phyloP scores from a whole-genome alignment of 1,140 invertebrate genomes.

The Anoplolepis gracilipes region DNA sequence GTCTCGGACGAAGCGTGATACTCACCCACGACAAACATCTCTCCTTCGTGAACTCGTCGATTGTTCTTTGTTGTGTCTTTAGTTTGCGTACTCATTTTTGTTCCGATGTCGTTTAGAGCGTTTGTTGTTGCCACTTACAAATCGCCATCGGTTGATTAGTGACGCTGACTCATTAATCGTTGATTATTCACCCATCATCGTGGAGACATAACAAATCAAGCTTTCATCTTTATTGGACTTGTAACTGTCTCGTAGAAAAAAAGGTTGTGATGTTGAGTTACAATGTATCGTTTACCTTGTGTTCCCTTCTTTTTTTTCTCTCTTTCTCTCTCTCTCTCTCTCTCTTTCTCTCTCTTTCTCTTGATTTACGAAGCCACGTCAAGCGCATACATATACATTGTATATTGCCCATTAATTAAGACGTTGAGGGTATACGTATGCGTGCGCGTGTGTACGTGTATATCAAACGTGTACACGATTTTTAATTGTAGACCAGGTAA shows the following conservation, averaged over 20 bases:
- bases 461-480: slow-evolving; percentile 55
- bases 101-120: slow-evolving; percentile 27
- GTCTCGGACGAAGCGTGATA: slow-evolving; percentile 32
- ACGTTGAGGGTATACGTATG: slow-evolving; percentile 57
- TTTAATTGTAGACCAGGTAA: slow-evolving; percentile 70
- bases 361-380: slow-evolving; percentile 45
- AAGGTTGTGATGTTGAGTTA: slow-evolving; percentile 72
- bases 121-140: slow-evolving; percentile 43
- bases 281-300: slow-evolving; percentile 65
- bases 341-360: neutral
- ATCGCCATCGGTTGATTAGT: slow-evolving; percentile 57
- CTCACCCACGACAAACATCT: slow-evolving; percentile 16
- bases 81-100: slow-evolving; percentile 20
- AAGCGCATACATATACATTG: slow-evolving; percentile 53
- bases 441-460: slow-evolving; percentile 65
- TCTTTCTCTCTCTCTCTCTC: neutral
- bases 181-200: slow-evolving; percentile 71
- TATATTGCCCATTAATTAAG: neutral
- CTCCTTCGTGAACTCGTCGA: slow-evolving; percentile 27
- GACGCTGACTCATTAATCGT: slow-evolving; percentile 59
- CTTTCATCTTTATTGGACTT: slow-evolving; percentile 72
- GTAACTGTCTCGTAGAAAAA: slow-evolving; percentile 75
- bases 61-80: slow-evolving; percentile 41
- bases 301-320: slow-evolving; percentile 27
- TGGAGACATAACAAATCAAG: slow-evolving; percentile 63